A percentile compares a stretch with the other conserved stretches of the same genome.
These are phyloP conservation scores for Choristoneura fumiferana DNA, from an alignment of 1,140 invertebrate species.

Conservation along the genomic window DNA sequence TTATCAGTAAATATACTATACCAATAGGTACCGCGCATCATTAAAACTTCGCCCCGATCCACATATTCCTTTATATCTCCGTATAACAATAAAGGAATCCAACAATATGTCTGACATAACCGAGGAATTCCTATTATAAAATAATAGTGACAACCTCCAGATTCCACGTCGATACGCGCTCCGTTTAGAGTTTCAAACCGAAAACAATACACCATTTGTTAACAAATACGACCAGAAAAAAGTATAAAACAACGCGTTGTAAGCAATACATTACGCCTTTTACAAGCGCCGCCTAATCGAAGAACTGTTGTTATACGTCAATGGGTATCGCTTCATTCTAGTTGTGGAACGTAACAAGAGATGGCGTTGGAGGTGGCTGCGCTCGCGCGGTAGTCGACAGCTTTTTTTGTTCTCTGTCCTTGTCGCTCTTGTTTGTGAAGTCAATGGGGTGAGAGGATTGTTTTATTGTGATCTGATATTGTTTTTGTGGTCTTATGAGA, in stretches of 20 bases:
- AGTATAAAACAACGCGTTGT: slow-evolving; percentile 1
- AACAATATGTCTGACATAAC: slow-evolving; percentile 18
- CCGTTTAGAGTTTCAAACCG: slow-evolving; percentile 11
- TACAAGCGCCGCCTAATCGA: slow-evolving; percentile 10
- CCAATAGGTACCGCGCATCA: too few species aligned
- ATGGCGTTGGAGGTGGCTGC: slow-evolving; percentile 15
- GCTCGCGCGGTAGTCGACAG: slow-evolving; percentile 12
- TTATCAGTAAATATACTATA: too few species aligned
- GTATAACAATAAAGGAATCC: slow-evolving; percentile 2
- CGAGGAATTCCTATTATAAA: slow-evolving; percentile 16
- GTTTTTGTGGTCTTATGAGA: slow-evolving; percentile 16
- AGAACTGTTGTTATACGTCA: slow-evolving; percentile 8
- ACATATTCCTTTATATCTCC: too few species aligned
- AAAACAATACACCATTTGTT: slow-evolving; percentile 17
- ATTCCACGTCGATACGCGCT: slow-evolving; percentile 1
- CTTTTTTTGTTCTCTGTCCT: slow-evolving; percentile 6
- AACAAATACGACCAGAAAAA: slow-evolving; percentile 1
- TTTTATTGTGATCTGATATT: slow-evolving; percentile 19
- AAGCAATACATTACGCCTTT: neutral
- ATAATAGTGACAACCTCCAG: slow-evolving; percentile 17
- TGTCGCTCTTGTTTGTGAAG: slow-evolving; percentile 11
- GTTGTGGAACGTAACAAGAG: slow-evolving; percentile 1
- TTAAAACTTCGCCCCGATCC: too few species aligned
- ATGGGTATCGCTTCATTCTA: slow-evolving; percentile 13
- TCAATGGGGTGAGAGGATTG: neutral